Conservation (phyloP, 2,113 vertebrate genomes). For the Myrmophylax atrothorax region DNA sequence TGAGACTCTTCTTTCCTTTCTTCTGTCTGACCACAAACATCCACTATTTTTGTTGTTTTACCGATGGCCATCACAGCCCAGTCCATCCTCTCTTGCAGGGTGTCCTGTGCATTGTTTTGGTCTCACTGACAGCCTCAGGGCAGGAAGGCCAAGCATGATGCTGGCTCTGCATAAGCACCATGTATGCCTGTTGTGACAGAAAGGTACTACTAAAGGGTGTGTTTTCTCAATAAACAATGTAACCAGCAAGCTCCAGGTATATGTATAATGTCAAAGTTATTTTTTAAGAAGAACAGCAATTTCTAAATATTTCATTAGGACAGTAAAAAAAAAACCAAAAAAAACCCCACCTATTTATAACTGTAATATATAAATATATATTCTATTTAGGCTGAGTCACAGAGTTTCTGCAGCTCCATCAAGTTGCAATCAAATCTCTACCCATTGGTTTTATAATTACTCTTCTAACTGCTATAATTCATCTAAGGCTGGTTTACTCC, state of each 20-base stretch:
- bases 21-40: not conserved
- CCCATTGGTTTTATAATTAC: not conserved
- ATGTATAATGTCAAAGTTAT: not conserved
- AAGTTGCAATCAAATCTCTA: not conserved
- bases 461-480: not conserved
- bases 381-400: not conserved
- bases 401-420: not conserved
- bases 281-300: slow-evolving; percentile 11
- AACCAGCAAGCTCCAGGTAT: not conserved
- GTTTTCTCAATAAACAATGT: not conserved
- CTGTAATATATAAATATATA: not conserved
- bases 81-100: not conserved
- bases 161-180: not conserved
- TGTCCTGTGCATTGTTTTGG: accelerated
- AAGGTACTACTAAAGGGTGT: not conserved
- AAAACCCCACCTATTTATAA: slow-evolving; percentile 8
- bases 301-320: slow-evolving; percentile 15
- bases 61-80: not conserved
- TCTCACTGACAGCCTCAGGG: not conserved
- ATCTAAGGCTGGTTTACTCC: not conserved
- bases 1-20: not conserved
- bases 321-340: not conserved
- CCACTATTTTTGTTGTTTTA: not conserved
- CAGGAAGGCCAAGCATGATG: not conserved
- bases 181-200: not conserved